Conservation (phyloP, 2,797 vertebrate species). For the Rhincodon typus region DNA sequence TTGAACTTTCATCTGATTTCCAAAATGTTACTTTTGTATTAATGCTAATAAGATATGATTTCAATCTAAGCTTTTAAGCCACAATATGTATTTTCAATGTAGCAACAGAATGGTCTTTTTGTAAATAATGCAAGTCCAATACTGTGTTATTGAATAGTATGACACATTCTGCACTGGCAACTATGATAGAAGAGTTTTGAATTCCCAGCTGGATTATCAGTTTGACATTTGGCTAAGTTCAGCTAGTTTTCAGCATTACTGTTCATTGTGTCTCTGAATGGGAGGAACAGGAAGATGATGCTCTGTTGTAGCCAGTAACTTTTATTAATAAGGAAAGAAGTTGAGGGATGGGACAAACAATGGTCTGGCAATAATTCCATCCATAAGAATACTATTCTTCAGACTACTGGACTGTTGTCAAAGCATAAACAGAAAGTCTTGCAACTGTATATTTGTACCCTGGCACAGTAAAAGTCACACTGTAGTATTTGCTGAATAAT, state of each 20-base stretch:
- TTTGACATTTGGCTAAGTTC: neutral
- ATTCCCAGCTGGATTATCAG: neutral
- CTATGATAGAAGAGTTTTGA: neutral
- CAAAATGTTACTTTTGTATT: neutral
- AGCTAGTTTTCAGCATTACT: neutral
- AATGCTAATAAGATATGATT: neutral
- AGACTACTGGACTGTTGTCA: neutral
- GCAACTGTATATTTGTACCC: neutral
- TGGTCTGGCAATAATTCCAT: neutral
- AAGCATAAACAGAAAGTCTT: neutral
- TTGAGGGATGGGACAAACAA: neutral
- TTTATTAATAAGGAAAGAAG: conserved; percentile 39
- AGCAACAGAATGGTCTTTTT: neutral
- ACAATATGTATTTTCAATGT: neutral
- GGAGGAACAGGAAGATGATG: conserved; percentile 38
- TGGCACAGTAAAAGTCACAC: neutral
- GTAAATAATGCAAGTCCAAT: neutral
- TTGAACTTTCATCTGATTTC: neutral
- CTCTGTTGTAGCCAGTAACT: conserved; percentile 44
- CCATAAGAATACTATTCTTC: neutral
- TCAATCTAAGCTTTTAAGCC: neutral
- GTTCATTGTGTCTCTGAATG: neutral
- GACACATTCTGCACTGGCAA: neutral
- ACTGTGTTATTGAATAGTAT: neutral
- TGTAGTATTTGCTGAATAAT: neutral